A percentile compares a stretch with the other conserved stretches of the same genome.
Evolutionary conservation across 2,888 invertebrate genomes (phyloP).

Genomic region (Cerceris rybyensis): DNA sequence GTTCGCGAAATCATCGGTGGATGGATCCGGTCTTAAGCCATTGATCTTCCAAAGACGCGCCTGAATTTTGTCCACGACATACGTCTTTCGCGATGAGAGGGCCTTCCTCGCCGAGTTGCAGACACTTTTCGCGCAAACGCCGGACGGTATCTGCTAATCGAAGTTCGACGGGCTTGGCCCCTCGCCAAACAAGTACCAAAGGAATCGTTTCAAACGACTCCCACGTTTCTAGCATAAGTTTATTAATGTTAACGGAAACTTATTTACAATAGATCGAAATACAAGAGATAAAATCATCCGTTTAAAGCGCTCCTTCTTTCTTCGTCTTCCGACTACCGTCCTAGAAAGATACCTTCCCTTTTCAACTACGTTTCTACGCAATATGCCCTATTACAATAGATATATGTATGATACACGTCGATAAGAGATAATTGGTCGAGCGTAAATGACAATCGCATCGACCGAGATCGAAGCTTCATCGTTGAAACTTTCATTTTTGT

Average conservation of each 20-base stretch:
- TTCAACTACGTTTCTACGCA: too few species aligned
- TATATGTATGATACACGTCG: neutral
- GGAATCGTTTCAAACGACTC: neutral
- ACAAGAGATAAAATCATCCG: neutral
- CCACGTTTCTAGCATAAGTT: slow-evolving; percentile 11
- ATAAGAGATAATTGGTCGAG: slow-evolving; percentile 15
- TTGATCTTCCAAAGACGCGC: neutral
- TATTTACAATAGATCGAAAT: slow-evolving; percentile 48
- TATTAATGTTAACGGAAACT: slow-evolving; percentile 23
- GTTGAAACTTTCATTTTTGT: neutral
- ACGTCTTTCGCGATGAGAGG: too few species aligned
- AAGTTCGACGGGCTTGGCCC: too few species aligned
- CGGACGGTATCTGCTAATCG: too few species aligned
- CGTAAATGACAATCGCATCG: neutral
- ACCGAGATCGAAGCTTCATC: slow-evolving; percentile 36
- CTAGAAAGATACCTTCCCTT: too few species aligned
- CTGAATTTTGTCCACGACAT: neutral
- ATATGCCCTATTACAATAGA: too few species aligned
- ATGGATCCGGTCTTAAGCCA: slow-evolving; percentile 59
- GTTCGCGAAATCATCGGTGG: slow-evolving; percentile 59
- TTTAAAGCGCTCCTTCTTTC: too few species aligned
- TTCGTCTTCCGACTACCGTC: too few species aligned
- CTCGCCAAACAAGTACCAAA: neutral
- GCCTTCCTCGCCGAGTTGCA: too few species aligned
- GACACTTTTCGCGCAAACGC: too few species aligned